Evolutionary conservation across 2,113 vertebrate genomes (phyloP).

Genomic region (Anarhynchus alexandrinus): DNA sequence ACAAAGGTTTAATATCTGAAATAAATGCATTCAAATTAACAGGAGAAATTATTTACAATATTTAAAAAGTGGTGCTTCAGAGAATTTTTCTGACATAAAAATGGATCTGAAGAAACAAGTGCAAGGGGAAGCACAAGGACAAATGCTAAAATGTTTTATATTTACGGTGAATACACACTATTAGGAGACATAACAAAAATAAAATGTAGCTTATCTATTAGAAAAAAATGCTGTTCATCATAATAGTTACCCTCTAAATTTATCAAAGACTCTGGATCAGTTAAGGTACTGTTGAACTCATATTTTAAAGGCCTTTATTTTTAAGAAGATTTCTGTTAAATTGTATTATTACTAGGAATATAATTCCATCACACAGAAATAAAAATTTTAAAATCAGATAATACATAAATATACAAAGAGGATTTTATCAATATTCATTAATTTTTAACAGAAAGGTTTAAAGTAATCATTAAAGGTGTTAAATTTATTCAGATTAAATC

Average conservation of each 20-base stretch:
- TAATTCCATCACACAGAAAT: background rate
- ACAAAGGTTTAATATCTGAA: background rate
- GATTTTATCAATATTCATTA: background rate
- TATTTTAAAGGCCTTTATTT: background rate
- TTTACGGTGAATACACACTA: background rate
- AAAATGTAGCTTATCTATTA: background rate
- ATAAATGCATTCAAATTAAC: background rate
- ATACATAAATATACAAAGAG: background rate
- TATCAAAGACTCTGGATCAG: background rate
- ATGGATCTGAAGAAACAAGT: background rate
- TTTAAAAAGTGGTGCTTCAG: background rate
- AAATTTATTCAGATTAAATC: background rate
- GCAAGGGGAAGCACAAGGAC: background rate
- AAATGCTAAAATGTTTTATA: background rate
- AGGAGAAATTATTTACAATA: background rate
- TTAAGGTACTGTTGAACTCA: background rate
- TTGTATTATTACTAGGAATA: background rate
- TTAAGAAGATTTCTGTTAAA: background rate
- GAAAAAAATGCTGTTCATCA: background rate
- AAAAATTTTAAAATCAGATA: background rate
- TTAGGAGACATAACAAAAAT: background rate
- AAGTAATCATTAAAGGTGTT: background rate
- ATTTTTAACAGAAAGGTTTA: background rate
- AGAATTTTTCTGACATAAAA: background rate
- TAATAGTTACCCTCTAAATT: background rate